Conservation (phyloP, 2,113 vertebrate genomes). For the Sceloporus undulatus region DNA sequence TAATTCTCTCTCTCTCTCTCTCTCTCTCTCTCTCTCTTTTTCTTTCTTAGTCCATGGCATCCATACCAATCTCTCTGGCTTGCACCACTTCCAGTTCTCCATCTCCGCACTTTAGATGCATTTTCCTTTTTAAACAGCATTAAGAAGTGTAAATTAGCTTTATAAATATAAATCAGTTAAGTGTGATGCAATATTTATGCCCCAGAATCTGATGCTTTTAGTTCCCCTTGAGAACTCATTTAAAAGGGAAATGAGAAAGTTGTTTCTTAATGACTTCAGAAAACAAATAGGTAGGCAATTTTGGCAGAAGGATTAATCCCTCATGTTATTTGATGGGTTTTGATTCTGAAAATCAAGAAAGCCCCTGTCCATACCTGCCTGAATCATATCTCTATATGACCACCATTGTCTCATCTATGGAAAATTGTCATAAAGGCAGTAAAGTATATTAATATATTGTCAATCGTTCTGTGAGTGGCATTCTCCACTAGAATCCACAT, state of each 20-base stretch:
- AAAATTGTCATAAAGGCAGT: no score
- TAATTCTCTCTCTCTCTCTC: no score
- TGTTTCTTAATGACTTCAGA: slow-evolving; percentile 51
- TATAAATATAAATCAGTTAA: slow-evolving; percentile 71
- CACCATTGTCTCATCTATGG: background rate
- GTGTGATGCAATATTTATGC: slow-evolving; percentile 70
- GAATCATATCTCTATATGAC: background rate
- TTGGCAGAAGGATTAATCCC: slow-evolving; percentile 63
- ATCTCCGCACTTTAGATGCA: slow-evolving; percentile 37
- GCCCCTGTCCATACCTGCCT: background rate
- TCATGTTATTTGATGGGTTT: slow-evolving; percentile 43
- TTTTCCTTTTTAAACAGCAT: slow-evolving; percentile 55
- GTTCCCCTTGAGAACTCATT: slow-evolving; percentile 59
- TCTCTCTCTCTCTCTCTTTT: no score
- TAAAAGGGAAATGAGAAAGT: slow-evolving; percentile 69
- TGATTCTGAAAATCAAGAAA: slow-evolving; percentile 8
- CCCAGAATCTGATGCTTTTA: slow-evolving; percentile 52
- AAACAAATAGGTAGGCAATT: slow-evolving; percentile 55
- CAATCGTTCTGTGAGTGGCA: no score
- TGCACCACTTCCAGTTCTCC: slow-evolving; percentile 31
- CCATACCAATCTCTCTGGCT: background rate
- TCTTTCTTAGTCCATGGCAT: no score
- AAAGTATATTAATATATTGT: no score
- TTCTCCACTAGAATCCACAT: no score
- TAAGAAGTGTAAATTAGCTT: slow-evolving; percentile 66